These are phyloP conservation scores for Dolichallabes microphthalmus DNA, from an alignment of 2,113 vertebrate species.

Conservation along the genomic window DNA sequence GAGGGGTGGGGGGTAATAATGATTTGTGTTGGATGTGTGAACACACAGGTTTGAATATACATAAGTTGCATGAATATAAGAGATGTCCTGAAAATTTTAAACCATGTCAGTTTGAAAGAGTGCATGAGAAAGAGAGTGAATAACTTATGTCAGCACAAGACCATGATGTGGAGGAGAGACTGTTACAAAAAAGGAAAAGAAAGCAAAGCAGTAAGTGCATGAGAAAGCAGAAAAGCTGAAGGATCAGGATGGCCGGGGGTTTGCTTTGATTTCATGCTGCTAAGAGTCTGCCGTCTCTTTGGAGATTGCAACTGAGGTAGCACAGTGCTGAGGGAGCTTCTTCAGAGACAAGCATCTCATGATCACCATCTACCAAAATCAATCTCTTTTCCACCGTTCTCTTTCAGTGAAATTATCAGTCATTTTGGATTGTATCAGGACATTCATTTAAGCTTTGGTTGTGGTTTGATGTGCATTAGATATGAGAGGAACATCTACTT, in stretches of 20 bases:
- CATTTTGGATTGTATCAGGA: constrained; percentile 1
- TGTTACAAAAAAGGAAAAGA: background rate
- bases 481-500: background rate
- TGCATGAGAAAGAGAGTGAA: constrained; percentile 15
- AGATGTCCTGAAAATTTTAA: constrained; percentile 22
- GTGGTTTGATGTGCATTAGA: background rate
- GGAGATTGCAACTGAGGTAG: constrained; percentile 49
- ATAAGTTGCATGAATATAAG: constrained; percentile 22
- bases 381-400: constrained; percentile 22
- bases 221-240: constrained; percentile 37
- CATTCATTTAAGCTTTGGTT: background rate
- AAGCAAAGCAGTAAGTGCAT: constrained; percentile 35
- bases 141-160: constrained; percentile 18
- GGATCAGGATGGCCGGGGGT: constrained; percentile 36
- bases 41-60: constrained; percentile 39
- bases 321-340: constrained; percentile 35
- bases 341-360: constrained; percentile 25
- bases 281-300: constrained; percentile 45
- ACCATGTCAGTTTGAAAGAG: background rate
- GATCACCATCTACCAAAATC: constrained; percentile 12
- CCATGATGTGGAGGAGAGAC: background rate
- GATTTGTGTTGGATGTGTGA: constrained; percentile 39
- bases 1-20: constrained; percentile 36
- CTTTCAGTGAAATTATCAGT: constrained; percentile 24
- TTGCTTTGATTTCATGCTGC: constrained; percentile 54